Conservation (phyloP, 2,113 vertebrate species). For the Tachysurus vachellii region DNA sequence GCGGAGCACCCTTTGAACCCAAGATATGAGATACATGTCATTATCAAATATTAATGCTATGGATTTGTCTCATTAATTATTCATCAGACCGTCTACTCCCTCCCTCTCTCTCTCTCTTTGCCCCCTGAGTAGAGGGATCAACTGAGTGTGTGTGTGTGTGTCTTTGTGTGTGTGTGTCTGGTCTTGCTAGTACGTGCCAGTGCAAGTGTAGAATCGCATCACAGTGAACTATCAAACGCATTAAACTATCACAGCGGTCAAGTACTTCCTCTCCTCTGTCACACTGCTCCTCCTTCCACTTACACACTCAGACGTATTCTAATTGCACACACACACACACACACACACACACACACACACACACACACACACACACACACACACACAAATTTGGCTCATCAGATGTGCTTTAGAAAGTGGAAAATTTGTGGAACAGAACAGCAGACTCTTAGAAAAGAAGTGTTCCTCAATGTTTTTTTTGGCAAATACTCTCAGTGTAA, state of each 20-base stretch:
- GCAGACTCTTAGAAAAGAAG: neutral
- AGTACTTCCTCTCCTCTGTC: constrained; percentile 25
- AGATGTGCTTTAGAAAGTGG: neutral
- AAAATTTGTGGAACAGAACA: neutral
- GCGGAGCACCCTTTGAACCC: constrained; percentile 50
- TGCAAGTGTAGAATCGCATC: constrained; percentile 39
- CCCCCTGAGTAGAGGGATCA: constrained; percentile 64
- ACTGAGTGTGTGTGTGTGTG: constrained; percentile 29
- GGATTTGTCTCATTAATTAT: constrained; percentile 67
- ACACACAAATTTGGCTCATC: neutral
- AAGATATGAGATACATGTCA: constrained; percentile 67
- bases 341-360: neutral
- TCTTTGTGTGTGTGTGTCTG: constrained; percentile 48
- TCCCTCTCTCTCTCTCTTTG: constrained; percentile 6
- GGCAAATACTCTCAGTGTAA: neutral
- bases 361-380: neutral
- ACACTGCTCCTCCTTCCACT: constrained; percentile 16
- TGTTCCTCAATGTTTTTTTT: neutral
- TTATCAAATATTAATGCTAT: constrained; percentile 68
- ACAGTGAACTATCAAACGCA: constrained; percentile 24
- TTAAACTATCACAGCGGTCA: constrained; percentile 22
- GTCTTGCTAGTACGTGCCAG: constrained; percentile 39
- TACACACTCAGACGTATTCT: constrained; percentile 21
- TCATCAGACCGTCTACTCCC: constrained; percentile 38
- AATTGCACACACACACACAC: neutral